These are phyloP conservation scores for Chelon auratus DNA, from an alignment of 2,797 vertebrate genomes.

Conservation along the genomic window DNA sequence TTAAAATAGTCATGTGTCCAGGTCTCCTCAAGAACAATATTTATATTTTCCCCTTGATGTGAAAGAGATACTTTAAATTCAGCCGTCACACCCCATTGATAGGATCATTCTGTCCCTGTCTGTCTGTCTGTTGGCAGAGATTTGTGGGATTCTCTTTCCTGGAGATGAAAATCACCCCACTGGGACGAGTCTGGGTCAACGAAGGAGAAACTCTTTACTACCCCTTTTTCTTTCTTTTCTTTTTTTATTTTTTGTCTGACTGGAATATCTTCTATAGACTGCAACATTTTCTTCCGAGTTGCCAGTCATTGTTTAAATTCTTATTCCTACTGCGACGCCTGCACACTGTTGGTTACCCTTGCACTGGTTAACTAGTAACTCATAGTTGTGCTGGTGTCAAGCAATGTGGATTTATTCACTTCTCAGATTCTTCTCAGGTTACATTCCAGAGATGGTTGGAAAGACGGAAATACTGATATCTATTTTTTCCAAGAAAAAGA, in stretches of 20 bases:
- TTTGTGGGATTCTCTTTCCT: conserved; percentile 71
- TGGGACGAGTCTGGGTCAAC: conserved; percentile 63
- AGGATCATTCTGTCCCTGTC: conserved; percentile 59
- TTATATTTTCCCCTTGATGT: conserved; percentile 60
- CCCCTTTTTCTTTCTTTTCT: not conserved
- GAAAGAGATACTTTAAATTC: conserved; percentile 72
- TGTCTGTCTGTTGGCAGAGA: conserved; percentile 66
- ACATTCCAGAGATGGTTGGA: conserved; percentile 19
- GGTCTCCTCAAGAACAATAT: conserved; percentile 70
- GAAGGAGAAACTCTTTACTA: conserved; percentile 25
- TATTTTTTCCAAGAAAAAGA: too few relatives aligned
- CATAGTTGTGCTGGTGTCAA: conserved; percentile 3
- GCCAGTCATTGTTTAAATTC: not conserved
- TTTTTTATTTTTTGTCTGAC: not conserved
- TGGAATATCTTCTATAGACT: not conserved
- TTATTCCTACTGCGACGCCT: not conserved
- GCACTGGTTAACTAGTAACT: not conserved
- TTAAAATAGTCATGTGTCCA: conserved; percentile 57
- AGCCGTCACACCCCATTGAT: conserved; percentile 71
- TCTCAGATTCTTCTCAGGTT: conserved; percentile 16
- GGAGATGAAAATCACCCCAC: conserved; percentile 63
- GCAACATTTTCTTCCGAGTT: not conserved
- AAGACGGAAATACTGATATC: conserved; percentile 7
- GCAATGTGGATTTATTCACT: conserved; percentile 6
- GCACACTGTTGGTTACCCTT: not conserved